Conservation (phyloP, 2,888 invertebrate genomes). For the Desoria tigrina region DNA sequence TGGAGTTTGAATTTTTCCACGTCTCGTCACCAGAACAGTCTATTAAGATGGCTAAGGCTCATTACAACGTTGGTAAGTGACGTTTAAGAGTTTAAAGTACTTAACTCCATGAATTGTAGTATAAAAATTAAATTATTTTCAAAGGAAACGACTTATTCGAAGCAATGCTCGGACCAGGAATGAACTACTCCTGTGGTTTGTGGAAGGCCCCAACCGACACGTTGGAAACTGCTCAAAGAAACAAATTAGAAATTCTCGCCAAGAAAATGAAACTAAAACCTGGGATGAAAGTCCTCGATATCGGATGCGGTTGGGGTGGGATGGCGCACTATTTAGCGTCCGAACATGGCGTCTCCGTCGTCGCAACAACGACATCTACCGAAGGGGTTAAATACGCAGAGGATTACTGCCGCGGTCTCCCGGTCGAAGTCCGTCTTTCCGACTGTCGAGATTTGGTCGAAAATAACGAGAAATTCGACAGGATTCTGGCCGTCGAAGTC, state of each 20-base stretch:
- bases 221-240: slow-evolving; percentile 28
- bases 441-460: slow-evolving; percentile 26
- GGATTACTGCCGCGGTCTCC: neutral
- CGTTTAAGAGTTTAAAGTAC: no score
- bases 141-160: slow-evolving; percentile 34
- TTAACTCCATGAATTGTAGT: no score
- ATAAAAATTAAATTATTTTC: no score
- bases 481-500: slow-evolving; percentile 19
- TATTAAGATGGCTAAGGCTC: no score
- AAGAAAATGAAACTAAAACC: slow-evolving; percentile 30
- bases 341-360: slow-evolving; percentile 16
- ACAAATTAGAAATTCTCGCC: slow-evolving; percentile 35
- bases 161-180: slow-evolving; percentile 25
- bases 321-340: slow-evolving; percentile 27
- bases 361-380: neutral
- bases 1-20: no score
- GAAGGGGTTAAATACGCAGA: slow-evolving; percentile 16
- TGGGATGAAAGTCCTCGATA: slow-evolving; percentile 40
- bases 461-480: slow-evolving; percentile 26
- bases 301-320: slow-evolving; percentile 41
- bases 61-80: no score
- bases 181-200: slow-evolving; percentile 36
- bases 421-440: slow-evolving; percentile 12
- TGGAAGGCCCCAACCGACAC: slow-evolving; percentile 28
- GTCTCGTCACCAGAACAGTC: no score